Evolutionary conservation across 92 coral and sea anemone species (phyloP), one percentile per base, ranked within the genome.

Genomic region (Paragorgia papillata): DNA sequence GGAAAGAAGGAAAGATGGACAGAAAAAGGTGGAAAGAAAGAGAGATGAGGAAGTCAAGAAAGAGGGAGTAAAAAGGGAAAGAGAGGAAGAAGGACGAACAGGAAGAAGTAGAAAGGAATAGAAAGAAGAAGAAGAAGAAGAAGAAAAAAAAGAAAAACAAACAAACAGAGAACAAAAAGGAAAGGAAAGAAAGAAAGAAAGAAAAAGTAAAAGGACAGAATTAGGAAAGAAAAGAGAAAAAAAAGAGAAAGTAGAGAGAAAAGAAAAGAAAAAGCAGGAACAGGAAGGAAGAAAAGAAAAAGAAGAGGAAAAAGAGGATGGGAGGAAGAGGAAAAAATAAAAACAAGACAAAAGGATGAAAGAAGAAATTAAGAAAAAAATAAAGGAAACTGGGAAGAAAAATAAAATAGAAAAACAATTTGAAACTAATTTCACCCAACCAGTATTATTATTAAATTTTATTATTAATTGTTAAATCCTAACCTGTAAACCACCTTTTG

Each of bases 401-500:
- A 9, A 34, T 29, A 18, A 62, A 24, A 13, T 1, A 29, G 18
- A 29, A 15, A 28, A 15, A 9, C 2, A 60, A 20, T 25, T 17
- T 15, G 20, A 31, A 26, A 14, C 2, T 20, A 64, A 3, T 62
- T 8, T 9, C 39, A 62, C 17, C 41, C 21, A 62, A 25, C n/a
- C 2, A 13, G 68, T 26, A 62, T 30, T 34, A 27, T 30, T 62
- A 3, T 14, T 7, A 62, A 28, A 24, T 5, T n/a, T n/a, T n/a
- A n/a, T n/a, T n/a, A n/a, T n/a, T n/a, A 22, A 15, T 6, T 14
- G 65, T 31, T 0, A 37, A 33, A n/a, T 43, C 4, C 69, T 40
- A 33, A 92, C 97, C 90, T 90, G 96, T 14, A 93, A 79, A 53
- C 99, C 99, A 24, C 99, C 99, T 70, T 95, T 95, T 1, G 99